phyloP scores from a whole-genome alignment of 1,140 invertebrate species.

The Teleopsis dalmanni region DNA sequence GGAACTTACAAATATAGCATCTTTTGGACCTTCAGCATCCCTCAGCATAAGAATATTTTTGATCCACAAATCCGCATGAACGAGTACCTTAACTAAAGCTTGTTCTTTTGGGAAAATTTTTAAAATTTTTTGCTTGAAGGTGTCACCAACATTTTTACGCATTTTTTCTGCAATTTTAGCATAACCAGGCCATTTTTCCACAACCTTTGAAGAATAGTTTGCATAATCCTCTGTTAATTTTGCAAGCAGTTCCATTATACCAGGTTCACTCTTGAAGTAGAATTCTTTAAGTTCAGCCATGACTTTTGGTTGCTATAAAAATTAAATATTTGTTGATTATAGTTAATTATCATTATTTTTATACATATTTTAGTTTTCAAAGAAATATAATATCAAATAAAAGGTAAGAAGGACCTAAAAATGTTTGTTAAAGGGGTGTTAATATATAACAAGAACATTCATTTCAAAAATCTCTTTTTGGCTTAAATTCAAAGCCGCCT shows the following conservation, averaged over 20 bases:
- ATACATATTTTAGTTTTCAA: no score
- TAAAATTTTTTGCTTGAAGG: conserved; percentile 1
- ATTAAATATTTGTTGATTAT: neutral
- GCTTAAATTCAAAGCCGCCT: no score
- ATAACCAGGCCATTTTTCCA: neutral
- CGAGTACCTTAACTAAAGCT: neutral
- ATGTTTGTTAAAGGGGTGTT: no score
- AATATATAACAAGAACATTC: no score
- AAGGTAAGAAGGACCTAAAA: no score
- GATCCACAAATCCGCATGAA: conserved; percentile 4
- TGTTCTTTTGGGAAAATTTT: neutral
- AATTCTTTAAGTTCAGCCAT: neutral
- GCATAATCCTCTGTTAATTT: neutral
- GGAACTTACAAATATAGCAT: conserved; percentile 1
- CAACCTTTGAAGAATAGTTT: neutral
- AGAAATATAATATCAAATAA: no score
- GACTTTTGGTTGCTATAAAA: neutral
- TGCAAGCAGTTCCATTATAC: neutral
- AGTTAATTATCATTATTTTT: no score
- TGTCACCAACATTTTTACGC: neutral
- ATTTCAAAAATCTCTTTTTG: no score
- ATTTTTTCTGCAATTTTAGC: neutral
- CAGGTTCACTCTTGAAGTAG: neutral
- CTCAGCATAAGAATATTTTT: neutral
- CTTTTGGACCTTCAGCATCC: neutral